Conservation (phyloP, 2,113 vertebrate genomes). For the Nansenia antarctica region DNA sequence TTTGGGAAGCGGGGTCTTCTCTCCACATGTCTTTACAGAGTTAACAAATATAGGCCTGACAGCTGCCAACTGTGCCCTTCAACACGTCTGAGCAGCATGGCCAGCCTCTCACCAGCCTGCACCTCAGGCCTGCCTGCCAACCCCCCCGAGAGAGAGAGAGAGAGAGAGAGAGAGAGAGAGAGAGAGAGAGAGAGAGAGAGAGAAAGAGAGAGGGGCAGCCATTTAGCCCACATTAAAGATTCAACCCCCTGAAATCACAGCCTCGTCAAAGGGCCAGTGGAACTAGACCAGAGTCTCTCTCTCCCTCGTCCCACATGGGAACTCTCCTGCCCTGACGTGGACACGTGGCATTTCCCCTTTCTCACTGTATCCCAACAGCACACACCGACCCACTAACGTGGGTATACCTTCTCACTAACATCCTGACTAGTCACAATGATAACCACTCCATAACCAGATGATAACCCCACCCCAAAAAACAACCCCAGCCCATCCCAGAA, state of each 20-base stretch:
- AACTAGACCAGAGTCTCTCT: background rate
- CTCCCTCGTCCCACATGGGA: too few relatives aligned
- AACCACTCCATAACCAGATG: too few relatives aligned
- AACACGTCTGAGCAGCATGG: constrained; percentile 40
- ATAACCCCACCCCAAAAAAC: too few relatives aligned
- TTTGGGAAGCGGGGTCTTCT: constrained; percentile 62
- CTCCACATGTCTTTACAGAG: constrained; percentile 61
- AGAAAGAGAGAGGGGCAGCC: background rate
- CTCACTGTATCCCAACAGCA: background rate
- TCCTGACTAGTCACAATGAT: too few relatives aligned
- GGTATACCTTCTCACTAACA: too few relatives aligned
- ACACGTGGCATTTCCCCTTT: background rate
- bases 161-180: background rate
- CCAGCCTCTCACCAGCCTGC: background rate
- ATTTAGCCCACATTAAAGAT: constrained; percentile 6
- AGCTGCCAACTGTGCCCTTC: constrained; percentile 72
- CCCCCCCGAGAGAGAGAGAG: background rate
- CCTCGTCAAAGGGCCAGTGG: background rate
- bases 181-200: background rate
- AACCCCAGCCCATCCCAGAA: too few relatives aligned
- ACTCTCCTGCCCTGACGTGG: background rate
- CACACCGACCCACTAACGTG: too few relatives aligned
- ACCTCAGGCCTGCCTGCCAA: background rate
- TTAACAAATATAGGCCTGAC: constrained; percentile 64
- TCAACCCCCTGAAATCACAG: background rate